Evolutionary conservation across 2,797 vertebrate species (phyloP).

Genomic region (Acrocephalus scirpaceus): DNA sequence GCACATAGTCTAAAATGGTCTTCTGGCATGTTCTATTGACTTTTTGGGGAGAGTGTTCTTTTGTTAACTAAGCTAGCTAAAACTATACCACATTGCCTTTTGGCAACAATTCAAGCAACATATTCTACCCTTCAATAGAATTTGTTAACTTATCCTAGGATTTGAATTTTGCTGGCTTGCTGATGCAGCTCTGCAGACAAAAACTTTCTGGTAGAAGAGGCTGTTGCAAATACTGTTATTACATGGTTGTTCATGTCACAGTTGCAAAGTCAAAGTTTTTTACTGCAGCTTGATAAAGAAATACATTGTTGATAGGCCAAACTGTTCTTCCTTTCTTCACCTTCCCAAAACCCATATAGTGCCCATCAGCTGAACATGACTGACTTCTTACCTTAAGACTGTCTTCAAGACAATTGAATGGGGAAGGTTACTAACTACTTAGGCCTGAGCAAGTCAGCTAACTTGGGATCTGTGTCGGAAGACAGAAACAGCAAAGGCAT

Average conservation of each 20-base stretch:
- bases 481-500: not conserved
- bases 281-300: not conserved
- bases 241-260: not conserved
- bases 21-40: not conserved
- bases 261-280: not conserved
- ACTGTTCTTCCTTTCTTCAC: not conserved
- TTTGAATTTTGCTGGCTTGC: not conserved
- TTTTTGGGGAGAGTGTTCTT: not conserved
- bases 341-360: not conserved
- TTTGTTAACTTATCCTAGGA: not conserved
- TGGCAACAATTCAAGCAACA: not conserved
- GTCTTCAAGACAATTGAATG: not conserved
- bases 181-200: not conserved
- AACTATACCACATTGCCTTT: not conserved
- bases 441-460: not conserved
- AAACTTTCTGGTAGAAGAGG: not conserved
- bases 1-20: not conserved
- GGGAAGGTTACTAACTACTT: not conserved
- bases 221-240: not conserved
- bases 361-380: not conserved
- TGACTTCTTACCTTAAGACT: not conserved
- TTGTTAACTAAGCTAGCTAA: not conserved
- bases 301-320: not conserved
- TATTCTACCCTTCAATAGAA: not conserved
- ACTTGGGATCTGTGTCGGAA: not conserved